Base-by-base conservation (phyloP, 2,888 invertebrate genomes). In the Troides aeacus region DNA sequence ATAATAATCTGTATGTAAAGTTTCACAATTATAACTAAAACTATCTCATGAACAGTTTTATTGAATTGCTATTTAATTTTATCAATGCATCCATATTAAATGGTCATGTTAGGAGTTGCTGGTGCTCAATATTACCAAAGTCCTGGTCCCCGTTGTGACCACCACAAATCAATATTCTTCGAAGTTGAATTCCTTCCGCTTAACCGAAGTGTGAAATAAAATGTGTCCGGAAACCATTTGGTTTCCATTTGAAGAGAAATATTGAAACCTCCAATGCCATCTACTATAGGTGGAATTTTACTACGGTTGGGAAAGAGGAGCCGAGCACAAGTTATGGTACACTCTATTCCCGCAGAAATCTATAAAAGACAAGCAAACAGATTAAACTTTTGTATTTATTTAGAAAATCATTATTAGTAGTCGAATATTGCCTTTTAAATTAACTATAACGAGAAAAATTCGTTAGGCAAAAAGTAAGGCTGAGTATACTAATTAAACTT, bases 331-430 rank as follows among this genome's bases (percentile, higher is more conserved):
- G 82, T 76, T 36, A 91, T 89, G 2, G 84, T 87, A 42, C 83
- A 83, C 59, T 88, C 85, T 15, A 87, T 74, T 0, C 90, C 90
- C 1, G 88, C 88, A 70, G 88, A 88, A 74, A 90, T 73, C 90
- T 90, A 74, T 7, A 77, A 72, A 36, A 71, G 59, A 42, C 12
- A 36, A 21, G 58, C 56, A 36, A 56, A 18, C 5, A 53, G 18
- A 18, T 53, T 53, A 53, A 53, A 53, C 15, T 3, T 30, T 30
- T 30, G 30, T 3, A 30, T 30, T 30, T 3, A 30, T 30, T 30
- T 30, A 30, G 3, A 30, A 30, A 30, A 30, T 30, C 30, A 30
- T 30, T 30, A 30, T 30, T 30, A 30, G 30, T 30, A 4, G 5
- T 5, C 30, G 30, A 30, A 30, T 4, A 30, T 5, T 30, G 30